A percentile compares a stretch with the other conserved stretches of the same genome.
Conservation (phyloP, 2,797 vertebrate species). For the Anomalospiza imberbis region DNA sequence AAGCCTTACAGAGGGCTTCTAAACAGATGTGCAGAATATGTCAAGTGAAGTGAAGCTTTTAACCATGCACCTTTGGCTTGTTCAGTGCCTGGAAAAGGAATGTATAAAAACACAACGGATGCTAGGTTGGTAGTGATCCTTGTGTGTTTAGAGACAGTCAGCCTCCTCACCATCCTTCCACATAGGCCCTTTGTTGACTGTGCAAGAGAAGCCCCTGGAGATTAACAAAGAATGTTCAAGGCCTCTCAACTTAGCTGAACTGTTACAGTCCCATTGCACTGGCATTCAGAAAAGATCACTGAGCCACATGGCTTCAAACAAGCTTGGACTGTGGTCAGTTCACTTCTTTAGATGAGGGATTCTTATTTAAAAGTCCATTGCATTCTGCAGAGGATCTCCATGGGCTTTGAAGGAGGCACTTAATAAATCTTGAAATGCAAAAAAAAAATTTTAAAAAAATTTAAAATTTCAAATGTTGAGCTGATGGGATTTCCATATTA, state of each 20-base stretch:
- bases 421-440: not conserved
- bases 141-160: not conserved
- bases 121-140: not conserved
- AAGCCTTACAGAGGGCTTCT: not conserved
- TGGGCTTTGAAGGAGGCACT: not conserved
- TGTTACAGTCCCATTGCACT: accelerated
- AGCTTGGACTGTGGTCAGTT: not conserved
- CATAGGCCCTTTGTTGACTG: not conserved
- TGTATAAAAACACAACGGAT: not conserved
- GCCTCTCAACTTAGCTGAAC: not conserved
- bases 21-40: not conserved
- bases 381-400: not conserved
- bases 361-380: not conserved
- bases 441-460: not conserved
- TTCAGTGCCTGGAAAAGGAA: not conserved
- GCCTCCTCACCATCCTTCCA: not conserved
- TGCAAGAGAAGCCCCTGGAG: not conserved
- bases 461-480: not conserved
- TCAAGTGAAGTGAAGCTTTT: not conserved
- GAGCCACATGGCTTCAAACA: not conserved
- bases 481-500: not conserved
- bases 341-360: not conserved
- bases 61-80: not conserved
- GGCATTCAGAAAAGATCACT: not conserved
- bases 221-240: not conserved